A percentile compares a stretch with the other conserved stretches of the same genome.
Conservation (phyloP, 2,888 invertebrate species). For the Dynastes maya region DNA sequence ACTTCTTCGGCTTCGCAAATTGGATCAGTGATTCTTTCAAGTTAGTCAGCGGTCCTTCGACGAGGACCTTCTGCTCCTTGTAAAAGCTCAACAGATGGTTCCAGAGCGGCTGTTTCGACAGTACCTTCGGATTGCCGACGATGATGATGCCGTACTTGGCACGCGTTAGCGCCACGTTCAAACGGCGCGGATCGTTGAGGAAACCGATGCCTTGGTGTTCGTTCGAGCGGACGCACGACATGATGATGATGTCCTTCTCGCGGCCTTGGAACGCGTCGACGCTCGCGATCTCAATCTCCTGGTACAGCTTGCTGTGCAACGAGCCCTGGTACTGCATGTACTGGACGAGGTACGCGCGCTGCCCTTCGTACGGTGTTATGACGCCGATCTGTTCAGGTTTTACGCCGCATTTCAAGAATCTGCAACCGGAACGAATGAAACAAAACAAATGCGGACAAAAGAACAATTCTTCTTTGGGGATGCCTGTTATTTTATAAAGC, state of each 20-base stretch:
- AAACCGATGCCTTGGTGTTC: constrained; percentile 99
- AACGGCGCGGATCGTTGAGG: constrained; percentile 95
- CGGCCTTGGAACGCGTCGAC: constrained; percentile 99
- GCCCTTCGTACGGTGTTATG: constrained; percentile 99
- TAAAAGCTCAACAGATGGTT: constrained; percentile 97
- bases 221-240: constrained; percentile 99
- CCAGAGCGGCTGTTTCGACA: constrained; percentile 99
- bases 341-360: constrained; percentile 96
- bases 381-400: constrained; percentile 99
- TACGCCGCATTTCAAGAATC: constrained; percentile 94
- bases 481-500: no score
- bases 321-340: constrained; percentile 99
- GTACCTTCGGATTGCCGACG: constrained; percentile 98
- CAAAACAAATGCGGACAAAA: no score
- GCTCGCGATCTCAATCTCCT: constrained; percentile 99
- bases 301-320: constrained; percentile 95
- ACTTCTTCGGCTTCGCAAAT: constrained; percentile 96
- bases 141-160: constrained; percentile 98
- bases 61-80: constrained; percentile 96
- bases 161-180: constrained; percentile 98
- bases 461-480: no score
- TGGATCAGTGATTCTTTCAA: constrained; percentile 97
- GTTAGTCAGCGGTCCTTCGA: constrained; percentile 98
- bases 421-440: constrained; percentile 57
- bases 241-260: constrained; percentile 99